Percentiles rank a stretch among this genome's conserved stretches.
Conservation (phyloP, 2,888 invertebrate species). For the Drosophila maculinotata region DNA sequence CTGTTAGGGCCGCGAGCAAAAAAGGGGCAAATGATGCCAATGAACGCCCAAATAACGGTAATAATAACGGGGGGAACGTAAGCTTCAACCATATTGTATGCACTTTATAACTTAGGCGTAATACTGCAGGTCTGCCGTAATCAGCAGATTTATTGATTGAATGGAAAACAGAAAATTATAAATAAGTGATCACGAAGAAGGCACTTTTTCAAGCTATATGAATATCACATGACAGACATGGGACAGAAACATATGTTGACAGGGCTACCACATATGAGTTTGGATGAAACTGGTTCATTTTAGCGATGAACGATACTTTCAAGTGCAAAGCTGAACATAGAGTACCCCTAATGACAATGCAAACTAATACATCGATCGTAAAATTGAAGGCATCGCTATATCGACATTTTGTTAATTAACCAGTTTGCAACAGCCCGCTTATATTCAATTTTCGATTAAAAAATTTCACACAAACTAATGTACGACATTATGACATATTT, state of each 20-base stretch:
- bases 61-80: conserved; percentile 80
- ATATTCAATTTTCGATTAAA: too few species aligned
- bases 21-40: conserved; percentile 82
- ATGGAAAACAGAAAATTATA: conserved; percentile 33
- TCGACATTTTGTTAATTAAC: too few species aligned
- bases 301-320: neutral
- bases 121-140: conserved; percentile 56
- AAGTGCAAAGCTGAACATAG: neutral
- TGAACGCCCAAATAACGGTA: conserved; percentile 82
- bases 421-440: too few species aligned
- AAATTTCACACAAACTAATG: too few species aligned
- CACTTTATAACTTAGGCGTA: conserved; percentile 26
- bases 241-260: conserved; percentile 53
- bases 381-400: too few species aligned
- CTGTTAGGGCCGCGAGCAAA: conserved; percentile 83
- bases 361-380: too few species aligned
- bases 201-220: conserved; percentile 62
- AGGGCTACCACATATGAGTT: conserved; percentile 25
- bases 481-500: too few species aligned
- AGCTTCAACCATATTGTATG: conserved; percentile 77
- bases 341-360: too few species aligned
- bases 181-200: conserved; percentile 63
- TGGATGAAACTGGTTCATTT: conserved; percentile 9
- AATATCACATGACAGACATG: conserved; percentile 78
- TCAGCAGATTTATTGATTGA: conserved; percentile 38